A percentile compares a stretch with the other conserved stretches of the same genome.
These are phyloP conservation scores for Euzophera pinguis DNA, from an alignment of 2,888 invertebrate species.

Conservation along the genomic window DNA sequence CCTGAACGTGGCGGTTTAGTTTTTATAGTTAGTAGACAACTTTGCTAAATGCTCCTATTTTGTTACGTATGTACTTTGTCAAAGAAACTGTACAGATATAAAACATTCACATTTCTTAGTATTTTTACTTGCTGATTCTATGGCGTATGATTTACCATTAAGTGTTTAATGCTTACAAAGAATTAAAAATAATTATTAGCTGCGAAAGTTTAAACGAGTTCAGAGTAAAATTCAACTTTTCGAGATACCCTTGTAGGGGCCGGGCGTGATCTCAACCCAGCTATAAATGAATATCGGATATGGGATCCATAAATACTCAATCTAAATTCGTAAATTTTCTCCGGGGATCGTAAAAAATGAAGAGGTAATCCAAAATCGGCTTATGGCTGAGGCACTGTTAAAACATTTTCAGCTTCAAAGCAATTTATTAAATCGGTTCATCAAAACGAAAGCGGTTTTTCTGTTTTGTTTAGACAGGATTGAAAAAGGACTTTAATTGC, in stretches of 20 bases:
- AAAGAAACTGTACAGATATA: not conserved
- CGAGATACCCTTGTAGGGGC: conserved; percentile 37
- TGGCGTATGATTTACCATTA: no score
- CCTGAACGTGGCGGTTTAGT: conserved; percentile 18
- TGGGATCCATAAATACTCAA: conserved; percentile 68
- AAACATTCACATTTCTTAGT: not conserved
- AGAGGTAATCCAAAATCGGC: conserved; percentile 59
- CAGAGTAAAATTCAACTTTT: conserved; percentile 47
- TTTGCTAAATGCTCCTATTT: conserved; percentile 17
- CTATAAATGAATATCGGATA: conserved; percentile 65
- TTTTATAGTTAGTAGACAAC: conserved; percentile 26
- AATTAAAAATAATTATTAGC: no score
- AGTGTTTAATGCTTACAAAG: no score
- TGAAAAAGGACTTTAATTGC: conserved; percentile 5
- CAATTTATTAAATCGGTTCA: conserved; percentile 38
- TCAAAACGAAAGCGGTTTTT: conserved; percentile 28
- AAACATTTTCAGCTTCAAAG: conserved; percentile 48
- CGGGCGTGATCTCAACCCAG: conserved; percentile 44
- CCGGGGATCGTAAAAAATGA: conserved; percentile 56
- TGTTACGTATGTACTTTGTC: not conserved
- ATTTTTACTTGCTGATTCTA: not conserved
- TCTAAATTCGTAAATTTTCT: conserved; percentile 67
- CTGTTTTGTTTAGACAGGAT: conserved; percentile 21
- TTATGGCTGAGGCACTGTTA: conserved; percentile 48
- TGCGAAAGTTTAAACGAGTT: conserved; percentile 23